phyloP scores from a whole-genome alignment of 2,113 vertebrate genomes.

The Spea bombifrons region DNA sequence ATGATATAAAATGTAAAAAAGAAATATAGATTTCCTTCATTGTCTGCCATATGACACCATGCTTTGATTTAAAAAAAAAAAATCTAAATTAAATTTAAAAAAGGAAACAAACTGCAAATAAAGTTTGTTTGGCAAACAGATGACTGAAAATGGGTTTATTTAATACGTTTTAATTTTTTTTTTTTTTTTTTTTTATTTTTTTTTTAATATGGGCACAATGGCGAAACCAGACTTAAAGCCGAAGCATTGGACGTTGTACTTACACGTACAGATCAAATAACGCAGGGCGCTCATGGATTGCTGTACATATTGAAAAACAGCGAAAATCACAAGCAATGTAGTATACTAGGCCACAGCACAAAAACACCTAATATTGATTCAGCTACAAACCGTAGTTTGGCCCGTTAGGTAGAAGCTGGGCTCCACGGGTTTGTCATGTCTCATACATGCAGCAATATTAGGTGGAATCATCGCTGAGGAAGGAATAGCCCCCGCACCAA shows the following conservation, averaged over 20 bases:
- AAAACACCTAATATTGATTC: constrained; percentile 83
- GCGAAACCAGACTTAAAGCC: constrained; percentile 50
- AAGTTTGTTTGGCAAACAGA: too few relatives aligned
- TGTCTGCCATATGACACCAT: too few relatives aligned
- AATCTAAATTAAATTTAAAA: constrained; percentile 36
- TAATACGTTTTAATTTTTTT: too few relatives aligned
- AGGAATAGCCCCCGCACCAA: constrained; percentile 88
- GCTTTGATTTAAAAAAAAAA: too few relatives aligned
- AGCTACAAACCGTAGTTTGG: constrained; percentile 99
- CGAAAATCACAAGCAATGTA: constrained; percentile 75
- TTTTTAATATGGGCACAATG: constrained; percentile 54
- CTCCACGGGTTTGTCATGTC: constrained; percentile 98
- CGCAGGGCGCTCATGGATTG: constrained; percentile 75
- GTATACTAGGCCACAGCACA: constrained; percentile 87
- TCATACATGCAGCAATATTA: constrained; percentile 97
- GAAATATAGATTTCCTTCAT: too few relatives aligned
- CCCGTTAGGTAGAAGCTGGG: constrained; percentile 98
- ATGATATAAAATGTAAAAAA: neutral
- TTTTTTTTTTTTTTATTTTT: too few relatives aligned
- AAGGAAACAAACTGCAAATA: too few relatives aligned
- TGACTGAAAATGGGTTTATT: too few relatives aligned
- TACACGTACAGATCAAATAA: constrained; percentile 67
- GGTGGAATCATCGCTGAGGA: constrained; percentile 97
- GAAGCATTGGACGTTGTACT: constrained; percentile 61
- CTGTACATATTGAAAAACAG: constrained; percentile 81